Evolutionary conservation across 2,113 vertebrate species (phyloP).

Genomic region (Rhinopomastus cyanomelas): DNA sequence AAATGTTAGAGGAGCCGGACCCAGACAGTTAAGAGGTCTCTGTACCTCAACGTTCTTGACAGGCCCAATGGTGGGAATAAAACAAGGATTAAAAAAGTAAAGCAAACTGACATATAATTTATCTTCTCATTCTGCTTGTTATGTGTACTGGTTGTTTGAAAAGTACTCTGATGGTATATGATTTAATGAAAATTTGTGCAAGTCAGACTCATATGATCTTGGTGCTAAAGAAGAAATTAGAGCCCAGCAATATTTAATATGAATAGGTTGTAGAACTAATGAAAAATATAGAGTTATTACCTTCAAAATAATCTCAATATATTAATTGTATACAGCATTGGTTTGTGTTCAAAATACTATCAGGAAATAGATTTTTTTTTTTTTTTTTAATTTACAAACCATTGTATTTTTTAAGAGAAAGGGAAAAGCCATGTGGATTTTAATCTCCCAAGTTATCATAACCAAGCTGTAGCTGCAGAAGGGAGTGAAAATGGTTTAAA

Average conservation of each 20-base stretch:
- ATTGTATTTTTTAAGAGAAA: neutral
- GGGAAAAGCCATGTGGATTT: neutral
- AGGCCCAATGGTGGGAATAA: neutral
- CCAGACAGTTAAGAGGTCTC: no score
- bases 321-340: neutral
- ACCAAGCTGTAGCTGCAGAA: rapidly evolving
- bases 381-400: rapidly evolving
- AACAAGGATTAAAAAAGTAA: neutral
- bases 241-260: neutral
- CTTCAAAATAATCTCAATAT: neutral
- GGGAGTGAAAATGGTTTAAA: neutral
- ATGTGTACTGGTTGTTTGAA: neutral
- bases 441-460: neutral
- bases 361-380: neutral
- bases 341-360: neutral
- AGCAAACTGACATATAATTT: neutral
- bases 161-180: neutral
- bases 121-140: neutral
- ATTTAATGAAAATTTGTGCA: neutral
- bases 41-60: neutral
- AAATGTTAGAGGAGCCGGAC: neutral
- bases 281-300: neutral
- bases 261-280: neutral
- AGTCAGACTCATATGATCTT: neutral
- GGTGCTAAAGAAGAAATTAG: neutral